Evolutionary conservation across 2,113 vertebrate genomes (phyloP).

Genomic region (Ailuropoda melanoleuca): DNA sequence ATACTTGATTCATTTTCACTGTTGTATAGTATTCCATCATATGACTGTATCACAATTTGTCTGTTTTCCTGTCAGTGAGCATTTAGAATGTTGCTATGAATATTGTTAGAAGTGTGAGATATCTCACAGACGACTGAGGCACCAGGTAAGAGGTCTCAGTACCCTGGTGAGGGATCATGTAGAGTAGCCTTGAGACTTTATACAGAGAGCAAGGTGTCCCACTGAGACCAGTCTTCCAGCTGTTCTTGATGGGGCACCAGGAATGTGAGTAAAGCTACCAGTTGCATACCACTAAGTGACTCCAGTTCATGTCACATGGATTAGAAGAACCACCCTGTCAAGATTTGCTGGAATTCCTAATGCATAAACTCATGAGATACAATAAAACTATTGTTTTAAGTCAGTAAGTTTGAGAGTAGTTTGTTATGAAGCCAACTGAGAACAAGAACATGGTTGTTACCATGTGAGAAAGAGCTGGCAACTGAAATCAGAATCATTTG

Average conservation of each 20-base stretch:
- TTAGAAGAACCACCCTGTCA: not conserved
- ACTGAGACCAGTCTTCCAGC: not conserved
- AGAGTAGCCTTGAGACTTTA: not conserved
- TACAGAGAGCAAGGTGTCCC: not conserved
- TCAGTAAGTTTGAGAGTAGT: not conserved
- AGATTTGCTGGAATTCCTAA: not conserved
- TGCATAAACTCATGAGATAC: not conserved
- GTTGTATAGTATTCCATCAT: not conserved
- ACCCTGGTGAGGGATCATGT: not conserved
- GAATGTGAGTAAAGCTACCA: not conserved
- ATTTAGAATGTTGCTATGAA: slow-evolving; percentile 17
- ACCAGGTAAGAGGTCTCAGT: not conserved
- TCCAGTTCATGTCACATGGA: not conserved
- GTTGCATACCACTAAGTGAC: not conserved
- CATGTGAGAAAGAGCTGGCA: not conserved
- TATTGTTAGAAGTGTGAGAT: not conserved
- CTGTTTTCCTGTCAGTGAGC: not conserved
- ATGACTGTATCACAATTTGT: not conserved
- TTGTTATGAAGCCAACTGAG: not conserved
- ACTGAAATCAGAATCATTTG: not conserved
- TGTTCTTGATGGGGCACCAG: not conserved
- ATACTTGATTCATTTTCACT: not conserved
- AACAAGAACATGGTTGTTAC: not conserved
- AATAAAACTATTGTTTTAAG: not conserved
- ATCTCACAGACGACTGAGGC: not conserved